Evolutionary conservation across 2,797 vertebrate species (phyloP).

Genomic region (Podarcis siculus): DNA sequence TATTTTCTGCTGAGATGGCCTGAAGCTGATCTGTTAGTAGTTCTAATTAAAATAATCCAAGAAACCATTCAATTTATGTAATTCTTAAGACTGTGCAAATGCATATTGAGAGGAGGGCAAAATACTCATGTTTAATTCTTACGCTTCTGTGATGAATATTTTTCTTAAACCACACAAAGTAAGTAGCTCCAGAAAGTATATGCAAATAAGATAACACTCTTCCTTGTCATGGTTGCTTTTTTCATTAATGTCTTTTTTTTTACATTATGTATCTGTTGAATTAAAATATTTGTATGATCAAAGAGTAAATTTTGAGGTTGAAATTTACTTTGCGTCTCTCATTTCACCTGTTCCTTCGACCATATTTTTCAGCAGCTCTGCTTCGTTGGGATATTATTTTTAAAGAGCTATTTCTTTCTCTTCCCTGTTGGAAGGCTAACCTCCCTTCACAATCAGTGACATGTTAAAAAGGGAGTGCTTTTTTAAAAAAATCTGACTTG

Average conservation of each 20-base stretch:
- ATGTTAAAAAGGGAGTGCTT: neutral
- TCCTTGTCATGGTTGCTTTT: neutral
- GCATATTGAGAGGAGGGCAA: slow-evolving; percentile 35
- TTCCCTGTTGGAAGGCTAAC: neutral
- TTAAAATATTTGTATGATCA: neutral
- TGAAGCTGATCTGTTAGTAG: neutral
- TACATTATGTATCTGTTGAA: neutral
- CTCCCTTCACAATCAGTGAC: neutral
- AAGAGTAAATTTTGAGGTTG: neutral
- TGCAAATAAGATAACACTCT: slow-evolving; percentile 1
- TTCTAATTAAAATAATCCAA: slow-evolving; percentile 34
- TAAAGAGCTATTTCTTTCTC: neutral
- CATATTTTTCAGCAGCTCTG: neutral
- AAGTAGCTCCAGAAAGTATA: slow-evolving; percentile 6
- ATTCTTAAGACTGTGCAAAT: slow-evolving; percentile 20
- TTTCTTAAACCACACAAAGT: slow-evolving; percentile 1
- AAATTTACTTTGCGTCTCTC: neutral
- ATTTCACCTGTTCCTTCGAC: neutral
- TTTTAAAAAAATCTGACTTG: neutral
- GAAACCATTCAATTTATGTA: neutral
- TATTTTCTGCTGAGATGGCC: slow-evolving; percentile 9
- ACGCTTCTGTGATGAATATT: neutral
- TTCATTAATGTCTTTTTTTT: slow-evolving; percentile 2
- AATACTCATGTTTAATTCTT: slow-evolving; percentile 29
- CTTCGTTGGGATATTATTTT: neutral